Evolutionary conservation across 2,888 invertebrate genomes (phyloP).

Genomic region (Orthonychiurus folsomi): DNA sequence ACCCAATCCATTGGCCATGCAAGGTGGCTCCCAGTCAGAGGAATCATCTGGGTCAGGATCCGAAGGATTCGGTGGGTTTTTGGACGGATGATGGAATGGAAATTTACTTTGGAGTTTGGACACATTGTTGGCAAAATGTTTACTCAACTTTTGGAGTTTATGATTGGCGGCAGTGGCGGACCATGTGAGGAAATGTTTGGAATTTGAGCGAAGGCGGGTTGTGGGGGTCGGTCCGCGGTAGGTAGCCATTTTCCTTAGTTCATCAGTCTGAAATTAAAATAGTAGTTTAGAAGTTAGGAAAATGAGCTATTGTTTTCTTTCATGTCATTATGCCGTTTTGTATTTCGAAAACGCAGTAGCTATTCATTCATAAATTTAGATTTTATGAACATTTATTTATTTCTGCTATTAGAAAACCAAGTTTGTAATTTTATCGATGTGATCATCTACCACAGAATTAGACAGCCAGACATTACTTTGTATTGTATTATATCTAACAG

Average conservation of each 20-base stretch:
- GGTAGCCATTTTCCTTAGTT: slow-evolving; percentile 50
- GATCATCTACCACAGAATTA: not conserved
- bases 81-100: slow-evolving; percentile 11
- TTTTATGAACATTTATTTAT: too few species aligned
- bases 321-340: not conserved
- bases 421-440: not conserved
- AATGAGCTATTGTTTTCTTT: not conserved
- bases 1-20: not conserved
- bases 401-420: too few species aligned
- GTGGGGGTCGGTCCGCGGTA: slow-evolving; percentile 23
- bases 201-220: slow-evolving; percentile 15
- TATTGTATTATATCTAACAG: not conserved
- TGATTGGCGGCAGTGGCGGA: slow-evolving; percentile 37
- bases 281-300: too few species aligned
- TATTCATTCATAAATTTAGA: too few species aligned
- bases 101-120: slow-evolving; percentile 31
- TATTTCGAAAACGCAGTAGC: too few species aligned
- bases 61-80: not conserved
- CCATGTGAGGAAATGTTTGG: slow-evolving; percentile 39
- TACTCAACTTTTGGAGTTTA: slow-evolving; percentile 36
- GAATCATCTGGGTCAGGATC: not conserved
- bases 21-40: not conserved
- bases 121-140: slow-evolving; percentile 36
- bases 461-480: not conserved
- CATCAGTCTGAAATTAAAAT: slow-evolving; percentile 76